phyloP scores from a whole-genome alignment of 2,888 invertebrate genomes.

The Achlya flavicornis region DNA sequence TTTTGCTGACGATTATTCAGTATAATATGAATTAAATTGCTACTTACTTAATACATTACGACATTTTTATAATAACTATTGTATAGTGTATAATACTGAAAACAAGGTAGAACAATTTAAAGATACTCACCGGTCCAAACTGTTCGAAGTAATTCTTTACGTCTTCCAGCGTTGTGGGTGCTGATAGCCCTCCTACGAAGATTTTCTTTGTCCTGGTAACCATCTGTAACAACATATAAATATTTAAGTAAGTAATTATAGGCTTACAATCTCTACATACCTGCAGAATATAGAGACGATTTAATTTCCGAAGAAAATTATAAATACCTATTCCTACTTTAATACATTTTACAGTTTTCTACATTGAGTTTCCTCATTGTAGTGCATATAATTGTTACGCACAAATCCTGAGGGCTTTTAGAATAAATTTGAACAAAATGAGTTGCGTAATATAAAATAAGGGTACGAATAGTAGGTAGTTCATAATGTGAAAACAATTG shows the following conservation, averaged over 20 bases:
- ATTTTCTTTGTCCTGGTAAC: constrained; percentile 99
- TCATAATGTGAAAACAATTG: constrained; percentile 61
- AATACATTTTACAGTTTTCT: neutral
- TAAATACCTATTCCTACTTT: neutral
- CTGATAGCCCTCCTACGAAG: constrained; percentile 99
- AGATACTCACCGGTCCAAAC: constrained; percentile 97
- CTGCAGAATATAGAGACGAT: neutral
- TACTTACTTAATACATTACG: neutral
- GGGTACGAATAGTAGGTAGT: constrained; percentile 30
- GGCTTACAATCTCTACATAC: no score
- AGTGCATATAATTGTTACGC: no score
- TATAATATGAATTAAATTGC: constrained; percentile 2
- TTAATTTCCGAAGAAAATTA: neutral
- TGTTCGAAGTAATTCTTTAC: constrained; percentile 99
- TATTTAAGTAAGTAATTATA: constrained; percentile 16
- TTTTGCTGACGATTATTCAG: constrained; percentile 24
- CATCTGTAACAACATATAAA: constrained; percentile 89
- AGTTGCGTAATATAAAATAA: constrained; percentile 22
- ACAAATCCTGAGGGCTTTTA: no score
- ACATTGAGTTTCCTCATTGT: no score
- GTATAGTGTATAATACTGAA: neutral
- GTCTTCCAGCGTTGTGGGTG: constrained; percentile 99
- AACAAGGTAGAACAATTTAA: neutral
- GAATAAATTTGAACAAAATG: neutral
- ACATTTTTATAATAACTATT: neutral